phyloP scores from a whole-genome alignment of 2,888 invertebrate species.

The Tholera decimalis region DNA sequence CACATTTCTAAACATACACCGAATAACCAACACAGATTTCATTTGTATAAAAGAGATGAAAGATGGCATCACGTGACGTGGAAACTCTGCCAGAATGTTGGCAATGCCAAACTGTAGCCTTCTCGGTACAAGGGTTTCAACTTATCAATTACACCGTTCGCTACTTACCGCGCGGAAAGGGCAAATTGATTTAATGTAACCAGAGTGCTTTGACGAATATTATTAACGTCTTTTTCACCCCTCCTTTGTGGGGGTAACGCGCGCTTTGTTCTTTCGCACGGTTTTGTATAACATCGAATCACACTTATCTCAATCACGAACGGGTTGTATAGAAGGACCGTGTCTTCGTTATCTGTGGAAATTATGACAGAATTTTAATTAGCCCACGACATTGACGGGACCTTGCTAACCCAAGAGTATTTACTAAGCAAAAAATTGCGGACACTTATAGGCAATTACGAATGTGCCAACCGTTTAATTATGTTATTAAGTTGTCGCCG shows the following conservation, averaged over 20 bases:
- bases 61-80: constrained; percentile 73
- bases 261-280: constrained; percentile 89
- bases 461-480: constrained; percentile 49
- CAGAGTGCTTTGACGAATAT: constrained; percentile 92
- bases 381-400: constrained; percentile 22
- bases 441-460: constrained; percentile 42
- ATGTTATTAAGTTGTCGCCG: constrained; percentile 57
- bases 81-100: constrained; percentile 75
- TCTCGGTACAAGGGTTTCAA: constrained; percentile 91
- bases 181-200: constrained; percentile 92
- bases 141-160: constrained; percentile 92
- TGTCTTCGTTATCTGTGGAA: constrained; percentile 43
- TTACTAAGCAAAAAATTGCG: constrained; percentile 35
- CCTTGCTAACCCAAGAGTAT: constrained; percentile 30
- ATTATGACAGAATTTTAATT: constrained; percentile 58
- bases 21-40: constrained; percentile 56
- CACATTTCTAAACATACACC: constrained; percentile 49
- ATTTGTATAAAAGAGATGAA: constrained; percentile 71
- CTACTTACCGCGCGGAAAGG: constrained; percentile 91
- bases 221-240: constrained; percentile 91
- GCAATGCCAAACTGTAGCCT: constrained; percentile 88
- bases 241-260: constrained; percentile 85
- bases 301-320: constrained; percentile 82
- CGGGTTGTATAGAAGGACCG: constrained; percentile 64
- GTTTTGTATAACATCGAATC: constrained; percentile 88